These are phyloP conservation scores for Elgaria multicarinata DNA, from an alignment of 2,113 vertebrate species.

Conservation along the genomic window DNA sequence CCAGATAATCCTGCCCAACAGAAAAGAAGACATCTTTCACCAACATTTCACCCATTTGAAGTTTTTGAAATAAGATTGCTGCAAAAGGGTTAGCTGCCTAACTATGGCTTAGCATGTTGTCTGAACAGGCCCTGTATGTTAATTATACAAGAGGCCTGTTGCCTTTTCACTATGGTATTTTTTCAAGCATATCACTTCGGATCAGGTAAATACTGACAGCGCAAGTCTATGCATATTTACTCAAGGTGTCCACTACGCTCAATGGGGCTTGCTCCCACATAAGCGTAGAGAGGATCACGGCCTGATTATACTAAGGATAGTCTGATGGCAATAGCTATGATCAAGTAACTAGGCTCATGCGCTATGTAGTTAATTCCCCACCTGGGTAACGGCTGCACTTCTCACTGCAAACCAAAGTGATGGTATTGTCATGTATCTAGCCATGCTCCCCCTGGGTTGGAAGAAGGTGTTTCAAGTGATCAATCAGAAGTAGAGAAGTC, in stretches of 20 bases:
- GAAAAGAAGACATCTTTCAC: not conserved
- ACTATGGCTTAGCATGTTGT: too few species aligned
- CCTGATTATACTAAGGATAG: not conserved
- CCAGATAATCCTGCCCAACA: not conserved
- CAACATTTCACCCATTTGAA: not conserved
- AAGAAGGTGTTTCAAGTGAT: too few species aligned
- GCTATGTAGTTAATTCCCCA: not conserved
- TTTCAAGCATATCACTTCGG: too few species aligned
- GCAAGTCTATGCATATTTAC: not conserved
- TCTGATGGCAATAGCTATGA: not conserved
- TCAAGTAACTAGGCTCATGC: not conserved
- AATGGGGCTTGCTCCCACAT: not conserved
- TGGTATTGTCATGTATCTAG: too few species aligned
- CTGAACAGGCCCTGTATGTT: too few species aligned
- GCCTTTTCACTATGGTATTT: too few species aligned
- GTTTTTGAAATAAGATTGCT: not conserved
- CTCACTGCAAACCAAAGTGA: not conserved
- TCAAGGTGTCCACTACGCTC: not conserved
- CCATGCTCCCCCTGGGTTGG: too few species aligned
- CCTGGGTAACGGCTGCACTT: not conserved
- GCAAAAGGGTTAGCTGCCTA: too few species aligned
- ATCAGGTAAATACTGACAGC: not conserved
- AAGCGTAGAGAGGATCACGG: not conserved
- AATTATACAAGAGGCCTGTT: too few species aligned
- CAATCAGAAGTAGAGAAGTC: too few species aligned